These are phyloP conservation scores for Dendrocincla fuliginosa DNA, from an alignment of 2,797 vertebrate genomes.

Conservation along the genomic window DNA sequence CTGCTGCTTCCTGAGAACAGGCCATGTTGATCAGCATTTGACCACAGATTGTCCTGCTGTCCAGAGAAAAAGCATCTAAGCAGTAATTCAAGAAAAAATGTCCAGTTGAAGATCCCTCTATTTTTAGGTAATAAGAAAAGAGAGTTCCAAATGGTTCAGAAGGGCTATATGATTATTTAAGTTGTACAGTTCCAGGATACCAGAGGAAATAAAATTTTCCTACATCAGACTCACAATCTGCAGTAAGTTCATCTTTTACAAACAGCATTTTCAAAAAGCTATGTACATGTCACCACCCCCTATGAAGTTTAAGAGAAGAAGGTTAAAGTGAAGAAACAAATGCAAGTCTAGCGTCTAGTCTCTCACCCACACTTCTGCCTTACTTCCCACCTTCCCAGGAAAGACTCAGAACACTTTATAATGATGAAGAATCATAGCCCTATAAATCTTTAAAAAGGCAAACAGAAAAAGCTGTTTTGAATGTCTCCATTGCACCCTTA, in stretches of 20 bases:
- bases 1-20: not conserved
- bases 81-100: not conserved
- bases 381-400: not conserved
- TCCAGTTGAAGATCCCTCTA: not conserved
- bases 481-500: not conserved
- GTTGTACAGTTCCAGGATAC: not conserved
- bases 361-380: not conserved
- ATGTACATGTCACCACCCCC: not conserved
- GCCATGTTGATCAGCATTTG: rapidly evolving
- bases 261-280: not conserved
- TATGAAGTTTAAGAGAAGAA: not conserved
- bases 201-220: not conserved
- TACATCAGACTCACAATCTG: not conserved
- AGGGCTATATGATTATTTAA: not conserved
- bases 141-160: not conserved
- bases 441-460: not conserved
- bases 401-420: not conserved
- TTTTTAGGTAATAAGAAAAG: not conserved
- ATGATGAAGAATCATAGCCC: not conserved
- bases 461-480: not conserved
- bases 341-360: not conserved
- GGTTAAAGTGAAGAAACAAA: not conserved
- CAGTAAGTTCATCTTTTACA: not conserved
- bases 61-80: not conserved
- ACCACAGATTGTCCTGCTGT: not conserved